Percentiles rank a stretch among this genome's conserved stretches.
phyloP scores from a whole-genome alignment of 2,113 vertebrate genomes.

The Tichodroma muraria region DNA sequence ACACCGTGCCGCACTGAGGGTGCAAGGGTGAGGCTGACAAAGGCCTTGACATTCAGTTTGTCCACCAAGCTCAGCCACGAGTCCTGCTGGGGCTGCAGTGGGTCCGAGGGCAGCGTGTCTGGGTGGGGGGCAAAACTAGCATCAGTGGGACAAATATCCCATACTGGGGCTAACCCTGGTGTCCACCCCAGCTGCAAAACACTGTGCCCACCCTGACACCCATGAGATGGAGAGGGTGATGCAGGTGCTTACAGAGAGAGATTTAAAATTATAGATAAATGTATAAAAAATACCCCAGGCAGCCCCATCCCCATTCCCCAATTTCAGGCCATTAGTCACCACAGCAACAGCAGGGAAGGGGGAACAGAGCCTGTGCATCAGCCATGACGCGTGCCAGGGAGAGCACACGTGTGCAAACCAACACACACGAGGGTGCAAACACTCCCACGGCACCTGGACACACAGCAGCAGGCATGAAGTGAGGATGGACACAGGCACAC shows the following conservation, averaged over 20 bases:
- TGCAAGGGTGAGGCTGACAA: conserved; percentile 84
- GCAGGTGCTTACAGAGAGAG: background rate
- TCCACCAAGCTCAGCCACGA: conserved; percentile 88
- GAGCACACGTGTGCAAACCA: background rate
- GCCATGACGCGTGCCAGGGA: fast-evolving
- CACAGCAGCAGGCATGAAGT: background rate
- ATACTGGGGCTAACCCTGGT: background rate
- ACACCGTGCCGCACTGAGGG: conserved; percentile 81
- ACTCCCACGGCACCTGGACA: fast-evolving
- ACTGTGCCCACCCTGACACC: background rate
- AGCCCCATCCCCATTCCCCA: conserved; percentile 23
- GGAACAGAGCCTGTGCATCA: background rate
- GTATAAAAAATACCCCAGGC: background rate
- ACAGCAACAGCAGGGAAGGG: background rate
- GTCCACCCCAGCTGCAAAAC: background rate
- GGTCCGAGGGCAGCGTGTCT: conserved; percentile 83
- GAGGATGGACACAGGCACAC: background rate
- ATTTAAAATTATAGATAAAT: conserved; percentile 3
- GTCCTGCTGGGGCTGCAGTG: conserved; percentile 82
- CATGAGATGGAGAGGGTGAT: background rate
- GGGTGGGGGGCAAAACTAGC: background rate
- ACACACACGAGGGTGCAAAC: background rate
- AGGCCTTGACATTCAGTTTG: conserved; percentile 88
- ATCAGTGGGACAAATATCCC: background rate
- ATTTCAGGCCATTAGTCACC: conserved; percentile 56